Conservation (phyloP, 2,113 vertebrate species). For the Xyrauchen texanus region DNA sequence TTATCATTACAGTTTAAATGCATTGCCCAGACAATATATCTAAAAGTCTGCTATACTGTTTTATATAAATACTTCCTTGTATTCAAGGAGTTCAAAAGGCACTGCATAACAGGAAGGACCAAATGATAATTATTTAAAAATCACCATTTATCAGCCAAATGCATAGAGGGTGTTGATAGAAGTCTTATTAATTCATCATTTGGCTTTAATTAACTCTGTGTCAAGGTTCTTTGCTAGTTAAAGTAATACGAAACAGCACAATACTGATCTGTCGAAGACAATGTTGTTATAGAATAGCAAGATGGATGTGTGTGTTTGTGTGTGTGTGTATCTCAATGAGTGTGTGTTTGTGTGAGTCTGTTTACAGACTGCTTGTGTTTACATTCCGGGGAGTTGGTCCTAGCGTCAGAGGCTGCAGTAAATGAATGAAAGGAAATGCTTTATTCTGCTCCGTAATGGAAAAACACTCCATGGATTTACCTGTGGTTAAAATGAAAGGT, state of each 20-base stretch:
- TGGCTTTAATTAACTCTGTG: not conserved
- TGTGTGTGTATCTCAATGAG: conserved; percentile 50
- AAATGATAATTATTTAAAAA: too few species aligned
- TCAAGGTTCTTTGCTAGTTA: too few species aligned
- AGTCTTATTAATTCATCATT: not conserved
- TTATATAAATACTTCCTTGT: too few species aligned
- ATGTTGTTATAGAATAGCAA: conserved; percentile 61
- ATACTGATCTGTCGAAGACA: conserved; percentile 69
- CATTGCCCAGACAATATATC: too few species aligned
- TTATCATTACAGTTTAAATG: too few species aligned
- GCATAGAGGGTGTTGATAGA: too few species aligned
- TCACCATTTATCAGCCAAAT: too few species aligned
- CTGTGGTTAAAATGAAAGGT: not conserved
- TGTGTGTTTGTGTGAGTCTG: conserved; percentile 64
- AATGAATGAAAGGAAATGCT: conserved; percentile 74
- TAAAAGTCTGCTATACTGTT: too few species aligned
- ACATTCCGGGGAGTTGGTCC: conserved; percentile 78
- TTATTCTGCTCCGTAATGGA: conserved; percentile 62
- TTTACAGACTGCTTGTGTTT: conserved; percentile 81
- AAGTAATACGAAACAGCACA: conserved; percentile 56
- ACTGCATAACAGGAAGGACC: too few species aligned
- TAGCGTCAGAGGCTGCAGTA: conserved; percentile 73
- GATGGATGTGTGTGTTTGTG: conserved; percentile 59
- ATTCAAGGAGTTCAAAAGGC: too few species aligned
- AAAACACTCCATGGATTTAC: conserved; percentile 21